These are phyloP conservation scores for Tragelaphus strepsiceros DNA, from an alignment of 2,113 vertebrate species.

Conservation along the genomic window DNA sequence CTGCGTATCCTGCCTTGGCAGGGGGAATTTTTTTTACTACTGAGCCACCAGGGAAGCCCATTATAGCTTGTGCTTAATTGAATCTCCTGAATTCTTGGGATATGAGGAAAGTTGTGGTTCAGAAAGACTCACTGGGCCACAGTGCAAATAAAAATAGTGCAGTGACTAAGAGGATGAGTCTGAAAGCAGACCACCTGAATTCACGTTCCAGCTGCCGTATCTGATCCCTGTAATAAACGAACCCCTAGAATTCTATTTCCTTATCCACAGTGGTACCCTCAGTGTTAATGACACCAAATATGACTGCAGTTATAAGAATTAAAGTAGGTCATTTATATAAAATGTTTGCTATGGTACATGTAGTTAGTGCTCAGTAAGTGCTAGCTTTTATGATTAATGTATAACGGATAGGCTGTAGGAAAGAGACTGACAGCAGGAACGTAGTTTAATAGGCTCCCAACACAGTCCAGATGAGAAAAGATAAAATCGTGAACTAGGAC, in stretches of 20 bases:
- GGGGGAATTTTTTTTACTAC: neutral
- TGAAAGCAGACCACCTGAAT: neutral
- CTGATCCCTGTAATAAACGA: neutral
- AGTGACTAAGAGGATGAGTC: neutral
- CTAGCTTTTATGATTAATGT: neutral
- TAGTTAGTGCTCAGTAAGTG: neutral
- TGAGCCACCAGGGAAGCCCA: neutral
- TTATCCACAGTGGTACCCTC: neutral
- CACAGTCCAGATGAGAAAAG: constrained; percentile 22
- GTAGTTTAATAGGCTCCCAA: neutral
- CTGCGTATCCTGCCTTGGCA: neutral
- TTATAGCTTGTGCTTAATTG: neutral
- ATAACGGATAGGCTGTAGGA: neutral
- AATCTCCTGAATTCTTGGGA: neutral
- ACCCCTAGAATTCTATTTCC: neutral
- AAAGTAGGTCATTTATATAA: neutral
- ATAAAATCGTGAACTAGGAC: constrained; percentile 42
- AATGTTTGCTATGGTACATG: neutral
- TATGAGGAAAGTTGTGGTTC: neutral
- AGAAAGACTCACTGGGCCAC: neutral
- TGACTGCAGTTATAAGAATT: neutral
- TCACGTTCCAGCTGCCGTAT: no score
- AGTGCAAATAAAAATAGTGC: neutral
- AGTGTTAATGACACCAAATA: neutral
- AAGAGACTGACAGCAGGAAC: neutral